phyloP scores from a whole-genome alignment of 2,113 vertebrate species.

The Uria aalge region DNA sequence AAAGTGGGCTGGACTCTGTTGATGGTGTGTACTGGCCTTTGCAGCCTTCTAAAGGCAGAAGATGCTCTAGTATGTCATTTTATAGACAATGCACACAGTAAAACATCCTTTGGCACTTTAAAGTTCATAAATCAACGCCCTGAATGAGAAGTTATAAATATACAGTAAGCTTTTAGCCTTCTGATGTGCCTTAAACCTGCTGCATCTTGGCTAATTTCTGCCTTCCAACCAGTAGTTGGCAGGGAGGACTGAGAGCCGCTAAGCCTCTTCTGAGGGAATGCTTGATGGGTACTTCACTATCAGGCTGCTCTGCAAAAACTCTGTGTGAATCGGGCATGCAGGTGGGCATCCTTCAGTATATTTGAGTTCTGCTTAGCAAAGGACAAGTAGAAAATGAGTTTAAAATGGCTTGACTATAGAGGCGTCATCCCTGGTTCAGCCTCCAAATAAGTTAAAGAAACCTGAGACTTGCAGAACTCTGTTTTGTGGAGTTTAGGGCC shows the following conservation, averaged over 20 bases:
- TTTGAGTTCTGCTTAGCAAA: neutral
- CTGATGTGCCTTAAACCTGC: neutral
- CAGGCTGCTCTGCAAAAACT: neutral
- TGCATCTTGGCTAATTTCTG: neutral
- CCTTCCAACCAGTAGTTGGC: neutral
- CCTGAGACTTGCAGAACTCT: neutral
- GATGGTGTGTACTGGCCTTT: neutral
- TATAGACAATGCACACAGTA: neutral
- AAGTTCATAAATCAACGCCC: neutral
- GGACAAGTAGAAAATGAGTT: neutral
- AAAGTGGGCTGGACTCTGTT: neutral
- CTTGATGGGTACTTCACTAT: neutral
- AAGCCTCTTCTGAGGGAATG: neutral
- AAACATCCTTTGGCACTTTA: neutral
- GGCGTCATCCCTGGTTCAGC: neutral
- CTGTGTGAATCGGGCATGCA: neutral
- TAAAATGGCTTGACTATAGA: neutral
- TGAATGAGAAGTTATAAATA: neutral
- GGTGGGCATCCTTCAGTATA: neutral
- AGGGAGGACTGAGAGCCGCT: neutral
- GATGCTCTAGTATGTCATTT: neutral
- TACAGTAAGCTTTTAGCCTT: neutral
- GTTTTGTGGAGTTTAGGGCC: neutral
- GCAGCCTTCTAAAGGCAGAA: neutral
- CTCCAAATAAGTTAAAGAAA: neutral